phyloP scores from a whole-genome alignment of 2,797 vertebrate genomes.

The Falco biarmicus region DNA sequence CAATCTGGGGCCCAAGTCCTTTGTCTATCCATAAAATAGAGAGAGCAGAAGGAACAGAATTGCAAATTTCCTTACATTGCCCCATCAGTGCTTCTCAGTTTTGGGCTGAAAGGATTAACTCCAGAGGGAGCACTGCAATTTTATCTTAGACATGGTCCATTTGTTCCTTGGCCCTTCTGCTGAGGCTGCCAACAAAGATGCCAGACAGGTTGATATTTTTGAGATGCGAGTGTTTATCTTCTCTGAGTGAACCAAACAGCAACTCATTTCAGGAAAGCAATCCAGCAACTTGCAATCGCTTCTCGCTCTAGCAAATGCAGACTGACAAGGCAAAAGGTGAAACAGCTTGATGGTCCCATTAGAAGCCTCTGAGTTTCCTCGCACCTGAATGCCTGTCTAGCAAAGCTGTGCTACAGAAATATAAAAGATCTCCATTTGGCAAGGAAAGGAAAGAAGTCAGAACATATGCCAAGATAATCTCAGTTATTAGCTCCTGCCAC shows the following conservation, averaged over 20 bases:
- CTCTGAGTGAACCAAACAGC: not conserved
- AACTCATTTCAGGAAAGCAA: slow-evolving; percentile 39
- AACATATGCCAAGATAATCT: not conserved
- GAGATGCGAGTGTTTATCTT: not conserved
- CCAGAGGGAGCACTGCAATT: slow-evolving; percentile 12
- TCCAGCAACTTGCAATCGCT: slow-evolving; percentile 2
- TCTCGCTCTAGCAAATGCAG: not conserved
- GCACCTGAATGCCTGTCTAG: not conserved
- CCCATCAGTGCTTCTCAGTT: not conserved
- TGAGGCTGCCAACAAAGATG: not conserved
- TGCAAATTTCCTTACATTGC: not conserved
- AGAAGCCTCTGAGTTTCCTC: not conserved
- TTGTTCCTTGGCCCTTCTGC: slow-evolving; percentile 15
- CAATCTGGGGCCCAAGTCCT: not conserved
- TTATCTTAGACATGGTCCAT: not conserved
- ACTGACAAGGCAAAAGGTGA: slow-evolving; percentile 25
- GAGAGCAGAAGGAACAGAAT: not conserved
- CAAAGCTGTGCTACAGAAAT: not conserved
- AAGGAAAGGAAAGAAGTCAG: not conserved
- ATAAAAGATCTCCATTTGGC: not conserved
- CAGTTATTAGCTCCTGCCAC: not conserved
- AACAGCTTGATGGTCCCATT: not conserved
- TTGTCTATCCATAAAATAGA: not conserved
- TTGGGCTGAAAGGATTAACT: slow-evolving; percentile 8
- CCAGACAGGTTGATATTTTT: not conserved